Conservation (phyloP, 2,797 vertebrate genomes). For the Pipistrellus pygmaeus region DNA sequence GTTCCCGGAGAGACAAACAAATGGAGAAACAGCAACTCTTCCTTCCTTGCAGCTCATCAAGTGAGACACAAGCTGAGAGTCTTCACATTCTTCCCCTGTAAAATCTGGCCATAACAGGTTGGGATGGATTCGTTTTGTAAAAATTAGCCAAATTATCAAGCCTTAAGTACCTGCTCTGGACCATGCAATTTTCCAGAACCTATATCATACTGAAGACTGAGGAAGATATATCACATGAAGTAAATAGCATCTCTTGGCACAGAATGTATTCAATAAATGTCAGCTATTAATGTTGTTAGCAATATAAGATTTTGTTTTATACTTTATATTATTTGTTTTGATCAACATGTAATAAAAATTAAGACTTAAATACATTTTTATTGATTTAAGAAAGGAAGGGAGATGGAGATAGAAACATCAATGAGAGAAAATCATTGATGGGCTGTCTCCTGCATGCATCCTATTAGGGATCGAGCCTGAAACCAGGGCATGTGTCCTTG, state of each 20-base stretch:
- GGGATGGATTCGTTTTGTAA: not conserved
- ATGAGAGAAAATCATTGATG: too few relatives aligned
- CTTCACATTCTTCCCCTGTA: slow-evolving; percentile 69
- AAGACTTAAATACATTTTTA: not conserved
- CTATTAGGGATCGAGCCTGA: too few relatives aligned
- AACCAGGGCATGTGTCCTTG: too few relatives aligned
- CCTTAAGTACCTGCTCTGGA: not conserved
- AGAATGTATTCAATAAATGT: not conserved
- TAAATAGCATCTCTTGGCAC: not conserved
- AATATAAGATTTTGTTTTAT: not conserved
- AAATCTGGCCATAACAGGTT: slow-evolving; percentile 73
- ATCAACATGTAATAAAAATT: not conserved
- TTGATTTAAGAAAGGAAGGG: too few relatives aligned
- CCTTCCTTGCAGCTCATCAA: slow-evolving; percentile 78
- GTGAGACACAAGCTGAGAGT: slow-evolving; percentile 78
- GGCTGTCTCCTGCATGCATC: too few relatives aligned
- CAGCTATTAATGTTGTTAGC: not conserved
- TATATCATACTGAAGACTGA: not conserved
- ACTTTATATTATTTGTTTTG: not conserved
- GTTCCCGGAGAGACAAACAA: slow-evolving; percentile 83
- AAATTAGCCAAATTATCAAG: not conserved
- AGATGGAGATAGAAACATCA: too few relatives aligned
- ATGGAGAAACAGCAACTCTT: slow-evolving; percentile 80
- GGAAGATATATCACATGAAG: not conserved
- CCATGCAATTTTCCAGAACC: too few relatives aligned